These are phyloP conservation scores for Sebastes elongatus DNA, from an alignment of 2,797 vertebrate genomes.

Conservation along the genomic window DNA sequence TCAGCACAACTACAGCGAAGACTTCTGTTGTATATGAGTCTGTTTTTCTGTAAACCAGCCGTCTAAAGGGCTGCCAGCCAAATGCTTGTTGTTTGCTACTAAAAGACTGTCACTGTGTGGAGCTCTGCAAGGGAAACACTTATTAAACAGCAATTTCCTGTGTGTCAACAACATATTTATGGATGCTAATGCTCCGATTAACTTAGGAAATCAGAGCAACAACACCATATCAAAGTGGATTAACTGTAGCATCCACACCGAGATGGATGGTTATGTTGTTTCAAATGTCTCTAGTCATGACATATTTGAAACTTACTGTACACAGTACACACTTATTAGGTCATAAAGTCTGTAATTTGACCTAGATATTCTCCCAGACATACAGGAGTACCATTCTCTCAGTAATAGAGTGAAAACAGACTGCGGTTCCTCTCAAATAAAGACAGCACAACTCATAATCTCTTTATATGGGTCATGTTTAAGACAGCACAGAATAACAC, in stretches of 20 bases:
- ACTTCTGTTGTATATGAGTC: not conserved
- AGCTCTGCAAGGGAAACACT: slow-evolving; percentile 2
- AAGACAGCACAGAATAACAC: slow-evolving; percentile 67
- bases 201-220: not conserved
- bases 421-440: slow-evolving; percentile 37
- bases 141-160: slow-evolving; percentile 4
- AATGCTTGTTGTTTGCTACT: not conserved
- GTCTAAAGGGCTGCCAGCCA: not conserved
- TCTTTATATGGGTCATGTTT: slow-evolving; percentile 74
- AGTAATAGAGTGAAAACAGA: slow-evolving; percentile 16
- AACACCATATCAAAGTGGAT: not conserved
- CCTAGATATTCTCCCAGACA: slow-evolving; percentile 5
- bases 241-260: not conserved
- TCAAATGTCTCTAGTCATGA: not conserved
- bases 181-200: not conserved
- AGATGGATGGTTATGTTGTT: not conserved
- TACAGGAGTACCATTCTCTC: not conserved
- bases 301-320: not conserved
- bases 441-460: slow-evolving; percentile 53
- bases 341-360: not conserved
- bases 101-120: slow-evolving; percentile 1
- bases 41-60: slow-evolving; percentile 13
- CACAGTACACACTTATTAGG: not conserved
- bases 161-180: not conserved
- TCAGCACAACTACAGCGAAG: not conserved